These are phyloP conservation scores for Aselliscus stoliczkanus DNA, from an alignment of 2,797 vertebrate genomes.

Conservation along the genomic window DNA sequence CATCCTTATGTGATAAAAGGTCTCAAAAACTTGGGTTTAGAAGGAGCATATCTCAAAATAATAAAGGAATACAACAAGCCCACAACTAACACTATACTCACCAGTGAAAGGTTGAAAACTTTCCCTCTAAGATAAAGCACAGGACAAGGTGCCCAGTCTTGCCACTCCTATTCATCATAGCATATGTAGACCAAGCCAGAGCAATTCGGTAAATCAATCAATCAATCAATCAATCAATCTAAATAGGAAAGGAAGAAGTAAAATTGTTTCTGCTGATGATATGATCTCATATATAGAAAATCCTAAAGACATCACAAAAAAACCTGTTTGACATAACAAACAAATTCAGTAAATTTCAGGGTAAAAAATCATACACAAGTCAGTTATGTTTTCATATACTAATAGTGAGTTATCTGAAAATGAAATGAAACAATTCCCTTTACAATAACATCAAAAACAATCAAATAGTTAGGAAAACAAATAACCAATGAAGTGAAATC, in stretches of 20 bases:
- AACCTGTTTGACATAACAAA: too few relatives aligned
- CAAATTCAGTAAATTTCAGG: too few relatives aligned
- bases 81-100: neutral
- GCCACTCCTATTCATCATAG: neutral
- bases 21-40: neutral
- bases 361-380: too few relatives aligned
- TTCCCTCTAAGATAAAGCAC: neutral
- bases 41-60: neutral
- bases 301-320: too few relatives aligned
- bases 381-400: too few relatives aligned
- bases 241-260: neutral
- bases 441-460: neutral
- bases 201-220: neutral
- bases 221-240: neutral
- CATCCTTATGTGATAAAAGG: neutral
- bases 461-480: neutral
- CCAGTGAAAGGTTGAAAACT: neutral
- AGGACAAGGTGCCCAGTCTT: neutral
- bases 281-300: neutral
- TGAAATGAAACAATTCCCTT: neutral
- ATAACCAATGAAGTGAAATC: neutral
- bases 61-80: neutral
- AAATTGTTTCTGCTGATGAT: neutral
- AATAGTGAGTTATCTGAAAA: neutral
- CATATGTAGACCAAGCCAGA: neutral